Base-by-base conservation (phyloP, 2,797 vertebrate genomes). In the Sebastolobus alascanus region DNA sequence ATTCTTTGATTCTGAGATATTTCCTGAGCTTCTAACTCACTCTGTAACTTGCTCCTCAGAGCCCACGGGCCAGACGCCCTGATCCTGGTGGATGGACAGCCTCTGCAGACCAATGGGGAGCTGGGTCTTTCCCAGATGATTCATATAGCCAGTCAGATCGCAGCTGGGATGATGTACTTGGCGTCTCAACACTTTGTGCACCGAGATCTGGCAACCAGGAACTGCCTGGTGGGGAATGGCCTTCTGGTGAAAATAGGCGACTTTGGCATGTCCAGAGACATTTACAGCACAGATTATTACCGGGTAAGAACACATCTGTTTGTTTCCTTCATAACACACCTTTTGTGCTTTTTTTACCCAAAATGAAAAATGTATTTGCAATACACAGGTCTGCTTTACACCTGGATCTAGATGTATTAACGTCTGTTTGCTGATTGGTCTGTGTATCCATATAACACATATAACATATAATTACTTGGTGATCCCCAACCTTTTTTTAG, bases 261-360 rank as follows among this genome's bases (percentile, higher is more conserved):
- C 93, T 99, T 99, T 69, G 98, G 98, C 84, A 99, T 99, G 98
- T 99, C 98, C 55, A 95, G 98, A 93, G 98, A 99, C 68, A 98
- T 99, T 93, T 99, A 99, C 96, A 99, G 98, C 95, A 99, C 98
- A 3, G 98, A 99, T 90, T 99, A 99, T 94, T 99, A 99, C 95
- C 95, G 98, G 97, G 98, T 99, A 96, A 97, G 97, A 65, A 83
- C 25, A 56, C 31, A 1, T 31, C 29, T n/a, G 2, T 46, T n/a
- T 22, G 13, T 50, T 68, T 58, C 18, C 63, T 35, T 13, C 52
- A 72, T 16, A 29, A 29, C 18, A 25, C 20, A 33, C 8, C 52
- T n/a, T 20, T 43, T 43, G 16, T 8, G 20, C 20, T 52, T 20
- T 4, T 38, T 11, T 67, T 8, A 55, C 5, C 63, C 29, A 4